Evolutionary conservation across 2,113 vertebrate species (phyloP), one percentile per base, ranked within the genome.

Genomic region (Choloepus hoffmanni): DNA sequence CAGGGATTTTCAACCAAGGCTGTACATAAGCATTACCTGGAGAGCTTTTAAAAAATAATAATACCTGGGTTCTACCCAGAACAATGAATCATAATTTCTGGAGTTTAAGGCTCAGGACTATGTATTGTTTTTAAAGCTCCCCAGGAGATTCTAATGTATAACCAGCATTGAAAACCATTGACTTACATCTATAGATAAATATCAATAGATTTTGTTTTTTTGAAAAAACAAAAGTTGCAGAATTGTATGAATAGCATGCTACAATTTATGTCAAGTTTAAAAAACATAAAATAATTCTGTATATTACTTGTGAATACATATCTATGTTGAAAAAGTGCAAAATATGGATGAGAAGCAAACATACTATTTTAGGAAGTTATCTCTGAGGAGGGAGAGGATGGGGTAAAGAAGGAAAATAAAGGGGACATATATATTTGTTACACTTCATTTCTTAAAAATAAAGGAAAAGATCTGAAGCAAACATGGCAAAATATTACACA

Each of bases 361-460:
- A 91, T 36, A n/a, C 5, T 68, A 70, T 13, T 77, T 62, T 48
- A 92, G n/a, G 55, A 60, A 89, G 68, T 70, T 65, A 78, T 33
- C 36, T 78, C 24, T 92, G 36, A 36, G 48, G 77, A 89, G 55
- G 55, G 24, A 85, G 45, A 94, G 72, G 88, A 94, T 55, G 13
- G 55, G 5, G 18, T 78, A 58, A 81, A 24, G 65, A n/a, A 62
- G 40, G 50, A 14, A 53, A 12, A 53, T 53, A 53, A 53, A 53
- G 50, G 50, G 50, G 50, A 10, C 36, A 53, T 68, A 26, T 67
- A 30, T 15, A 62, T 55, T 43, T 79, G 50, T 60, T 92, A 85
- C 15, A 40, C 50, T 79, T 83, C 9, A 36, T 74, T 94, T 90
- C 58, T 60, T 86, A 72, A 85, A 96, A 91, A 87, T 60, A 94